These are phyloP conservation scores for Cerastis leucographa DNA, from an alignment of 2,888 invertebrate species.

Conservation along the genomic window DNA sequence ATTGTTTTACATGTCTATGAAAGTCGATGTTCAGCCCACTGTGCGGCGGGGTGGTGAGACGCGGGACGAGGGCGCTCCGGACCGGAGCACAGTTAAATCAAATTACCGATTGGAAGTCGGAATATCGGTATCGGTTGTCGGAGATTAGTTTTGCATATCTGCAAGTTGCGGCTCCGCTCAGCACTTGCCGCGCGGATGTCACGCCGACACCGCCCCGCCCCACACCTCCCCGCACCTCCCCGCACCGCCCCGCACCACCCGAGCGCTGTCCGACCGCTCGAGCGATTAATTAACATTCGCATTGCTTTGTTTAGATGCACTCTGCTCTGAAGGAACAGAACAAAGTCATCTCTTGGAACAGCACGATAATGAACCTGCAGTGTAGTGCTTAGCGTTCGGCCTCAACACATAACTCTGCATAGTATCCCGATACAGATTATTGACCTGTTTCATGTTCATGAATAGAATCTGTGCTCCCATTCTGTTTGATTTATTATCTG, in stretches of 20 bases:
- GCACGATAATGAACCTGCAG: neutral
- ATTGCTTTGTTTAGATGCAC: constrained; percentile 18
- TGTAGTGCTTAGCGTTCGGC: neutral
- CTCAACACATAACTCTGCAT: neutral
- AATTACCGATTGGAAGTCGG: constrained; percentile 65
- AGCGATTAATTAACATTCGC: constrained; percentile 22
- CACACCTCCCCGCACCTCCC: too few relatives aligned
- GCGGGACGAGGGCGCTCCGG: neutral
- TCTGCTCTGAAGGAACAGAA: constrained; percentile 5
- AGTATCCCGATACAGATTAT: constrained; percentile 7
- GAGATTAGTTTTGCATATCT: constrained; percentile 68
- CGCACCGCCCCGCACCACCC: neutral
- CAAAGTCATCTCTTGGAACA: neutral
- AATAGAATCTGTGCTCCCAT: constrained; percentile 15
- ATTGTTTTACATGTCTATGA: too few relatives aligned
- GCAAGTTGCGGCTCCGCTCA: constrained; percentile 41
- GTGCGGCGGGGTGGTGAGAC: neutral
- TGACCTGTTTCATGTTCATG: constrained; percentile 22
- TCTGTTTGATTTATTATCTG: constrained; percentile 34
- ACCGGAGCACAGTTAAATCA: constrained; percentile 60
- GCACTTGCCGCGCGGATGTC: neutral
- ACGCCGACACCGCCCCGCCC: neutral
- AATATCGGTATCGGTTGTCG: constrained; percentile 61
- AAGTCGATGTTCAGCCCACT: too few relatives aligned
- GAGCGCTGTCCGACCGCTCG: neutral